Conservation (phyloP, 1,140 invertebrate species). For the Bombus balteatus region DNA sequence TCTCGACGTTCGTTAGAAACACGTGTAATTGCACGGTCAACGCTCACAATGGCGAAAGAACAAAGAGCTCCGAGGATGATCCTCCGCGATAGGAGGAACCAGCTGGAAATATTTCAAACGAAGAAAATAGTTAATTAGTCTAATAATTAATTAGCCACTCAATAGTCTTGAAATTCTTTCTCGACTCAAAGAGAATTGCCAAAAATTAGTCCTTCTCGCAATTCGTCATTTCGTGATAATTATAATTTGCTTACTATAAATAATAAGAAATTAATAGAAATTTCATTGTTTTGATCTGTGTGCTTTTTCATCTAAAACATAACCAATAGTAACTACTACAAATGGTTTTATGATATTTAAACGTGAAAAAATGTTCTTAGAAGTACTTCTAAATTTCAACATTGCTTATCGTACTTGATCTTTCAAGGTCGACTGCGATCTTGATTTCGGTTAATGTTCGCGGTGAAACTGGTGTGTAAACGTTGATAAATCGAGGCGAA, state of each 20-base stretch:
- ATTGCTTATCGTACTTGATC: background rate
- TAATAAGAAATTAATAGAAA: too few relatives aligned
- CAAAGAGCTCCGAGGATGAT: background rate
- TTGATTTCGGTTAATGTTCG: background rate
- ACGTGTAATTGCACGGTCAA: background rate
- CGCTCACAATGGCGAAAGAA: background rate
- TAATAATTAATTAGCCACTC: background rate
- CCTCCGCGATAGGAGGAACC: background rate
- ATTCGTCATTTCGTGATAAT: too few relatives aligned
- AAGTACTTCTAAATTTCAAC: background rate
- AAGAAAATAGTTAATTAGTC: background rate
- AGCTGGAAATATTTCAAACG: background rate
- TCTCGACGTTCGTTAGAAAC: background rate
- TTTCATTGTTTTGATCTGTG: too few relatives aligned
- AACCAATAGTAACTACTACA: too few relatives aligned
- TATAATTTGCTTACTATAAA: too few relatives aligned
- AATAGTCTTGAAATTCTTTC: background rate
- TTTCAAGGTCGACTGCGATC: background rate
- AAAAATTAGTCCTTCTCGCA: too few relatives aligned
- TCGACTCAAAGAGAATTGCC: background rate
- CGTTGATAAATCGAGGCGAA: constrained; percentile 13
- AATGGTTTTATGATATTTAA: too few relatives aligned
- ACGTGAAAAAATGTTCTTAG: too few relatives aligned
- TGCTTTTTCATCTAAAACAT: too few relatives aligned
- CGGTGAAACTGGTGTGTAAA: too few relatives aligned